Evolutionary conservation across 2,113 vertebrate species (phyloP).

Genomic region (Gymnogyps californianus): DNA sequence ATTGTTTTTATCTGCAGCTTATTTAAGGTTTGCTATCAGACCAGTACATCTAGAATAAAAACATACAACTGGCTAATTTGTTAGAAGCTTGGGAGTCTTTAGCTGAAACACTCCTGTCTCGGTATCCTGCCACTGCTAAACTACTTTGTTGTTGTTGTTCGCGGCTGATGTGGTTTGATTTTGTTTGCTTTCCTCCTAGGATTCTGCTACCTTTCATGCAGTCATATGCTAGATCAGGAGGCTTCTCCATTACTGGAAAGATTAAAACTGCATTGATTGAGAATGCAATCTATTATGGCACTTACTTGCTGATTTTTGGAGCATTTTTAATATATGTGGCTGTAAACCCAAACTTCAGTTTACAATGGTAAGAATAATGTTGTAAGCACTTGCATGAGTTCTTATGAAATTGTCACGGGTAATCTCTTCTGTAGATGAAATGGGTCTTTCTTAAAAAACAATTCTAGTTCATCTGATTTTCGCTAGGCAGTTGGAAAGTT

Average conservation of each 20-base stretch:
- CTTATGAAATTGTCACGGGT: background rate
- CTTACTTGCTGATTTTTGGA: conserved; percentile 92
- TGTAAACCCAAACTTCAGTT: conserved; percentile 82
- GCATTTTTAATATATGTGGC: conserved; percentile 91
- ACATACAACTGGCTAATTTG: background rate
- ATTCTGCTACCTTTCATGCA: conserved; percentile 95
- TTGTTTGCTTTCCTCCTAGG: conserved; percentile 70
- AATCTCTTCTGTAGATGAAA: background rate
- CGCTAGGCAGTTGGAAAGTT: background rate
- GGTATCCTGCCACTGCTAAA: background rate
- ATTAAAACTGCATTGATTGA: conserved; percentile 92
- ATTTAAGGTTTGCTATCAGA: background rate
- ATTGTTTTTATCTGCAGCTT: background rate
- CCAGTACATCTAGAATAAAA: background rate
- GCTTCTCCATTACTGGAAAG: conserved; percentile 90
- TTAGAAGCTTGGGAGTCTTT: background rate
- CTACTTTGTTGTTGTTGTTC: background rate
- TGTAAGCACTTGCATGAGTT: background rate
- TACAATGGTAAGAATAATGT: conserved; percentile 81
- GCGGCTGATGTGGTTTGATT: background rate
- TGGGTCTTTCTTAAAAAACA: background rate
- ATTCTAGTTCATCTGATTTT: background rate
- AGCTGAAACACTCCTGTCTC: background rate
- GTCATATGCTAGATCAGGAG: conserved; percentile 89
- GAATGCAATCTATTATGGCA: conserved; percentile 94